Evolutionary conservation across 2,888 invertebrate species (phyloP), one percentile per base, ranked within the genome.

Genomic region (Cheilosia scutellata): DNA sequence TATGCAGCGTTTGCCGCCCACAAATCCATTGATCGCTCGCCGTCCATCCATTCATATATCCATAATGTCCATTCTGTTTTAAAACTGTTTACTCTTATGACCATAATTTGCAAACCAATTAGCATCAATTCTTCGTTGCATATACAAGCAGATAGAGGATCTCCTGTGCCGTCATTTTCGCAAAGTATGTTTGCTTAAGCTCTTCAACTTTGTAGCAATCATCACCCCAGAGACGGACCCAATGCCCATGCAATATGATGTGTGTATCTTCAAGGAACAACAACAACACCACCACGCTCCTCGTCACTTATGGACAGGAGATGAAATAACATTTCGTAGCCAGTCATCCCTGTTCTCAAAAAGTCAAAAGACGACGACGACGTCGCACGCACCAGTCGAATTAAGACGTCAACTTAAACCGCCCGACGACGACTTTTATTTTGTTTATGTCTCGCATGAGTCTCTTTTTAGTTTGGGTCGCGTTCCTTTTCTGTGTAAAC

Each of bases 61-160:
- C 37, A 55, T n/a, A 29, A 42, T 20, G 31, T 58, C 55, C 42
- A 37, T 66, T 71, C 63, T n/a, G 37, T 51, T 37, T 57, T 57
- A 65, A 71, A 60, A 33, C 29, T 86, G 82, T 86, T 86, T 86
- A 86, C 86, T 62, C 72, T 82, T 57, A 51, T 51, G 76, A 57
- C 76, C 86, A 68, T 82, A 86, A 86, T 86, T 86, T 86, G 86
- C 86, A 86, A 86, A 86, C 76, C 86, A 86, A 86, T 86, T 86
- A 86, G 86, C 82, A 77, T 82, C 76, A 82, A 86, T 86, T 86
- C 86, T 68, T 47, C 72, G 55, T 20, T 68, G 83, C 53, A 72
- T 83, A 77, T 68, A 49, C 40, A 16, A 37, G 44, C 16, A 13
- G 44, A 5, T 16, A 27, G 42, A 25, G n/a, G 11, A 13, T 16